A percentile compares a stretch with the other conserved stretches of the same genome.
phyloP scores from a whole-genome alignment of 1,140 invertebrate genomes.

The Centruroides vittatus region DNA sequence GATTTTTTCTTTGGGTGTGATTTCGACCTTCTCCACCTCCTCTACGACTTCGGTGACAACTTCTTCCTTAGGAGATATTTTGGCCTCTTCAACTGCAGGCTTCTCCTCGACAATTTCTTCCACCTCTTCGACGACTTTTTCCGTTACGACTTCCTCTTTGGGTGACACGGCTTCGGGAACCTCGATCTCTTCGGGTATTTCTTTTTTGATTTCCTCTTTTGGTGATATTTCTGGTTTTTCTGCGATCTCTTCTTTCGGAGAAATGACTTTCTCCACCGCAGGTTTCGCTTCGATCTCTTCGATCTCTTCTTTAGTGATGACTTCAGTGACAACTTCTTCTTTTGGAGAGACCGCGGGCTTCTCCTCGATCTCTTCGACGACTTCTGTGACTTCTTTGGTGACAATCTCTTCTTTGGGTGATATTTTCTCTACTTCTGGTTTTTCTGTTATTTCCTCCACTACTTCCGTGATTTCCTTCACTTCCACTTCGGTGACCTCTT shows the following conservation, averaged over 20 bases:
- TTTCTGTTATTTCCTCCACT: slow-evolving; percentile 8
- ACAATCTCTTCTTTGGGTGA: slow-evolving; percentile 1
- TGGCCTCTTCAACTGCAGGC: too few relatives aligned
- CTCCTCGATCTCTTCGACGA: neutral
- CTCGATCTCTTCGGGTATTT: slow-evolving; percentile 6
- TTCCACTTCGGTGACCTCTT: neutral
- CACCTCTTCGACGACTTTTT: slow-evolving; percentile 20
- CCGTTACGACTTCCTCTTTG: slow-evolving; percentile 17
- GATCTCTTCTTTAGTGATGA: slow-evolving; percentile 35
- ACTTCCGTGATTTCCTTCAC: slow-evolving; percentile 6
- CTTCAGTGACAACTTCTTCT: slow-evolving; percentile 15
- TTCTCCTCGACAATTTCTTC: too few relatives aligned
- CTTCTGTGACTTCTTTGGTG: neutral
- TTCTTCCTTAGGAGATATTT: neutral
- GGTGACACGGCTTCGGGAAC: neutral
- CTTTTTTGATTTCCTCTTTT: neutral
- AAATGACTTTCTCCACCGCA: slow-evolving; percentile 21
- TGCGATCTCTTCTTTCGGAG: neutral
- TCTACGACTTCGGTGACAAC: neutral
- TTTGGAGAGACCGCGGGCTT: neutral
- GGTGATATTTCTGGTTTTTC: neutral
- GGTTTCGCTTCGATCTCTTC: slow-evolving; percentile 31
- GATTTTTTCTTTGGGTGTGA: neutral
- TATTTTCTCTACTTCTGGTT: neutral
- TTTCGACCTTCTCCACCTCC: too few relatives aligned